Evolutionary conservation across 2,797 vertebrate genomes (phyloP).

Genomic region (Prionace glauca): DNA sequence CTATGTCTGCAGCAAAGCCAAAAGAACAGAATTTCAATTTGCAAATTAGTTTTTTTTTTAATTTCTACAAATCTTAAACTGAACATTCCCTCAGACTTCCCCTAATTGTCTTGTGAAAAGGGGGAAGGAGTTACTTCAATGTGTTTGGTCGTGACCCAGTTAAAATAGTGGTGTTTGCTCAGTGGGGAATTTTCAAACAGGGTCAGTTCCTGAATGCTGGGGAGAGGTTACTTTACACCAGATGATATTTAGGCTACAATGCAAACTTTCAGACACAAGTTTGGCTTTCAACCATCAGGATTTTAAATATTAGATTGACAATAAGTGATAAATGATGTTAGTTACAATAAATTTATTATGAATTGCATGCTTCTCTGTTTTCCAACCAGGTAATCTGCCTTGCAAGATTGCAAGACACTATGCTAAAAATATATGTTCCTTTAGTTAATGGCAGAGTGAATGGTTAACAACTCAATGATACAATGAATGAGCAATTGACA

Average conservation of each 20-base stretch:
- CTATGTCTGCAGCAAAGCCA: slow-evolving; percentile 11
- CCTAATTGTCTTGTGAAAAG: not conserved
- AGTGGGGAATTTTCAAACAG: slow-evolving; percentile 20
- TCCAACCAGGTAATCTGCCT: not conserved
- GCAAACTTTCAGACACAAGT: not conserved
- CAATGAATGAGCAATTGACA: not conserved
- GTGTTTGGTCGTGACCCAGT: slow-evolving; percentile 11
- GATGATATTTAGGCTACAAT: not conserved
- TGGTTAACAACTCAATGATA: not conserved
- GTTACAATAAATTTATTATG: not conserved
- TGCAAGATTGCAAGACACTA: not conserved
- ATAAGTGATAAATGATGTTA: not conserved
- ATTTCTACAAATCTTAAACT: slow-evolving; percentile 16
- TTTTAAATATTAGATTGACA: not conserved
- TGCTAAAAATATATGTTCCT: not conserved
- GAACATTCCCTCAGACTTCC: slow-evolving; percentile 22
- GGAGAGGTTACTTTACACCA: not conserved
- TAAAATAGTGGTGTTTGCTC: slow-evolving; percentile 10
- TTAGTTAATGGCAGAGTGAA: not conserved
- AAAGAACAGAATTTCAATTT: slow-evolving; percentile 13
- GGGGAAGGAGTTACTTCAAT: not conserved
- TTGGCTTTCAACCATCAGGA: not conserved
- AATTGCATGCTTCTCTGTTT: not conserved
- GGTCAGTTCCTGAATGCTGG: not conserved
- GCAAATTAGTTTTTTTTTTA: slow-evolving; percentile 16